Base-by-base conservation (phyloP, 2,888 invertebrate genomes). In the Drosophila histrio region DNA sequence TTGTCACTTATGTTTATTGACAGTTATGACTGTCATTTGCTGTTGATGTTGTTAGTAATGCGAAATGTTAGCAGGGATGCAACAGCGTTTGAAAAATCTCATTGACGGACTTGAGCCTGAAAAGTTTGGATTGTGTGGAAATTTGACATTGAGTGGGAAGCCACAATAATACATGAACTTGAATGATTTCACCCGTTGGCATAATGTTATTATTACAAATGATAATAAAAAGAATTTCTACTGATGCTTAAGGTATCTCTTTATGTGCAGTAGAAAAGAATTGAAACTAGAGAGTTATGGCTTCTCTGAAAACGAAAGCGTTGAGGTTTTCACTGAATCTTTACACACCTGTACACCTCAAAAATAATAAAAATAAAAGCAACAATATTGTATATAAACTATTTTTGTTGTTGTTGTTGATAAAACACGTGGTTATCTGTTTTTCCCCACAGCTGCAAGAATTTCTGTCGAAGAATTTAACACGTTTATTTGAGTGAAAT, bases 1-100 rank as follows among this genome's bases (percentile, higher is more conserved):
- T 66, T 68, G 38, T 46, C 57, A 41, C 60, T 64, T 38, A 68
- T 72, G 56, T 67, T 64, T 64, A 68, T 54, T 60, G 67, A 62
- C 72, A 63, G 72, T 63, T 63, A 60, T 54, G 60, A 57, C 49
- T 44, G 68, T 39, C 46, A 60, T 60, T 62, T 63, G 32, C 9
- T 47, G 32, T 49, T 54, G 57, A 34, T 58, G 53, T 57, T 39
- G 46, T 39, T 38, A 43, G 41, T 38, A 26, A 50, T 41, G 39
- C 13, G 30, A 30, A 49, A 58, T 49, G 39, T 58, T 49, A 39
- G 17, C 57, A 41, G 15, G 26, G 39, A 58, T 58, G 58, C 57
- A 56, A 36, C 49, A 26, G 13, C 26, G 36, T 13, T 28, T 13
- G 21, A 21, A 46, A 46, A 26, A 46, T 57, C 46, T 56, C 11